Conservation (phyloP, 2,797 vertebrate species). For the Epinephelus malabaricus region DNA sequence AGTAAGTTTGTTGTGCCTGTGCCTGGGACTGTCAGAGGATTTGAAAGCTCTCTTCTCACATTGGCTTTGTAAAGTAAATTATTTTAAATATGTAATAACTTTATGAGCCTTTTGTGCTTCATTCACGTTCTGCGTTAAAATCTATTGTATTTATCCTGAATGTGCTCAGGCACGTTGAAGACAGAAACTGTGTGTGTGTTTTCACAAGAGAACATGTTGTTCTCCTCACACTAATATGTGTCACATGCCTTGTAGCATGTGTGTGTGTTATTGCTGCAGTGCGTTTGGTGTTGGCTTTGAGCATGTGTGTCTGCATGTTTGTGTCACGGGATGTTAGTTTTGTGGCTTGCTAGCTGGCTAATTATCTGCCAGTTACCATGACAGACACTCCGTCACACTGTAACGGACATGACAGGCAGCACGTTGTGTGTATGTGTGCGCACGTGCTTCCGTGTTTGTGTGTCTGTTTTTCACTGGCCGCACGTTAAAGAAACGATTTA, state of each 20-base stretch:
- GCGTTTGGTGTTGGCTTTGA: not conserved
- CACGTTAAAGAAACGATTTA: slow-evolving; percentile 21
- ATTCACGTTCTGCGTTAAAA: not conserved
- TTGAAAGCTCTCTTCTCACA: not conserved
- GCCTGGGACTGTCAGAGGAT: not conserved
- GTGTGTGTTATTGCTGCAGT: not conserved
- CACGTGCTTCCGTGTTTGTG: not conserved
- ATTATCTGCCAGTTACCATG: slow-evolving; percentile 31
- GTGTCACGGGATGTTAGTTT: slow-evolving; percentile 41
- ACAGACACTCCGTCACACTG: slow-evolving; percentile 18
- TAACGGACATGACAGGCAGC: slow-evolving; percentile 18
- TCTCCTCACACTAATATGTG: not conserved
- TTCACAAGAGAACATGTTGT: not conserved
- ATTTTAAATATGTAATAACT: not conserved
- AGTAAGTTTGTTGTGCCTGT: not conserved
- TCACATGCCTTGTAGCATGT: slow-evolving; percentile 1
- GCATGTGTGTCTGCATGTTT: slow-evolving; percentile 1
- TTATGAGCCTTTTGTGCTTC: not conserved
- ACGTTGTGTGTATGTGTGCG: not conserved
- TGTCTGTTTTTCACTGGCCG: slow-evolving; percentile 5
- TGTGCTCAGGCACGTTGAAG: not conserved
- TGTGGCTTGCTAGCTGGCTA: slow-evolving; percentile 19
- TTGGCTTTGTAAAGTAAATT: not conserved
- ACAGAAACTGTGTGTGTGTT: not conserved
- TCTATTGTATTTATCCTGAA: not conserved